Evolutionary conservation across 1,140 invertebrate species (phyloP).

Genomic region (Ditylenchus dipsaci): DNA sequence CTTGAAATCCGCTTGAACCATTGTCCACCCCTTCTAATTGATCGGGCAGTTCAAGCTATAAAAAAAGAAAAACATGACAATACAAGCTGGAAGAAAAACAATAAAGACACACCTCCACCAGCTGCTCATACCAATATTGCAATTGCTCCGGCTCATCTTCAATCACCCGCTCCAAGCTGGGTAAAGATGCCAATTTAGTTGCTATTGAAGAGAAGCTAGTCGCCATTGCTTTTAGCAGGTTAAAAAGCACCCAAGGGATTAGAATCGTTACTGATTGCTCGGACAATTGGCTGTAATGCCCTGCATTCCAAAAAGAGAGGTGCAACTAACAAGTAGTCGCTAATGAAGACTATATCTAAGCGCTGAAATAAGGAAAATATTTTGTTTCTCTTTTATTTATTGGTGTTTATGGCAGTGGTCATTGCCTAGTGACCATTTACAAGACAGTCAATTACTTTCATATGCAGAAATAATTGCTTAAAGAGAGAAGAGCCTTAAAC

Average conservation of each 20-base stretch:
- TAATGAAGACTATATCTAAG: too few species aligned
- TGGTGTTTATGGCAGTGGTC: too few species aligned
- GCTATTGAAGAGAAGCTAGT: not conserved
- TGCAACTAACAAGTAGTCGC: too few species aligned
- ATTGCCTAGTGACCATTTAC: too few species aligned
- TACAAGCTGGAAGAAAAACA: not conserved
- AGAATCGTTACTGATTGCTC: not conserved
- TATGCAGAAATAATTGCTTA: too few species aligned
- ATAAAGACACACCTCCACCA: slow-evolving; percentile 31
- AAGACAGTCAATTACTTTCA: too few species aligned
- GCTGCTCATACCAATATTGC: slow-evolving; percentile 44
- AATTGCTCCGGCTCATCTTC: slow-evolving; percentile 45
- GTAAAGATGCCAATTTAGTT: slow-evolving; percentile 6
- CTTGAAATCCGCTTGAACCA: slow-evolving; percentile 9
- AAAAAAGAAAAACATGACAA: slow-evolving; percentile 10
- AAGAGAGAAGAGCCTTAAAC: too few species aligned
- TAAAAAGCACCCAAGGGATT: not conserved
- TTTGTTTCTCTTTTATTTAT: too few species aligned
- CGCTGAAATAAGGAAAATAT: too few species aligned
- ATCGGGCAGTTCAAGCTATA: slow-evolving; percentile 34
- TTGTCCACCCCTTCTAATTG: slow-evolving; percentile 15
- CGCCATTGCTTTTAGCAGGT: not conserved
- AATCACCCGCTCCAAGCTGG: slow-evolving; percentile 22
- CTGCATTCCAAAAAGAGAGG: not conserved
- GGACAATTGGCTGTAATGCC: not conserved